Percentiles rank a stretch among this genome's conserved stretches.
Evolutionary conservation across 2,888 invertebrate species (phyloP).

Genomic region (Macrosiphum euphorbiae): DNA sequence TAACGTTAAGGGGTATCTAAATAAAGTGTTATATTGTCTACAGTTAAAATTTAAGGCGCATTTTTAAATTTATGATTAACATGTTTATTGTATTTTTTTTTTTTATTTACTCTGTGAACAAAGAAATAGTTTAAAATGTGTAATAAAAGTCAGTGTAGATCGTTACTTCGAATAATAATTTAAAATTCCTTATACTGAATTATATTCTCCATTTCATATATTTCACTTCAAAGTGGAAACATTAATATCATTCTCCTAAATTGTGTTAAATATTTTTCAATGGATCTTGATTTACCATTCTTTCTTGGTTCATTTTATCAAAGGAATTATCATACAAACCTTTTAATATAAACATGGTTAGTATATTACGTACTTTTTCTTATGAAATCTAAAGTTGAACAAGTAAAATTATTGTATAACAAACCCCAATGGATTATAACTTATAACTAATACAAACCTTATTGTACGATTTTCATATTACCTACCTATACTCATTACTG

Average conservation of each 20-base stretch:
- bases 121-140: background rate
- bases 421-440: background rate
- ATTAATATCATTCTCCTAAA: background rate
- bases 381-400: background rate
- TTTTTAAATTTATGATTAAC: background rate
- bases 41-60: background rate
- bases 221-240: background rate
- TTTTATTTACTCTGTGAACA: background rate
- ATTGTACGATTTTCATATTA: too few species aligned
- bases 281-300: background rate
- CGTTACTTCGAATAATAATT: background rate
- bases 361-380: background rate
- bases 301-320: background rate
- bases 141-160: background rate
- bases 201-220: background rate
- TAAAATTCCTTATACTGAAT: background rate
- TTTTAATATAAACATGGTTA: background rate
- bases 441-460: background rate
- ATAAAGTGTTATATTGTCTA: background rate
- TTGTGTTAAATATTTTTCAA: background rate
- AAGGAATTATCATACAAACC: background rate
- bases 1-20: background rate
- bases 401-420: background rate
- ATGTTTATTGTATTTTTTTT: background rate
- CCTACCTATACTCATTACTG: background rate